Evolutionary conservation across 1,140 invertebrate genomes (phyloP), one percentile per base, ranked within the genome.

Genomic region (Philotrypesis tridentata): DNA sequence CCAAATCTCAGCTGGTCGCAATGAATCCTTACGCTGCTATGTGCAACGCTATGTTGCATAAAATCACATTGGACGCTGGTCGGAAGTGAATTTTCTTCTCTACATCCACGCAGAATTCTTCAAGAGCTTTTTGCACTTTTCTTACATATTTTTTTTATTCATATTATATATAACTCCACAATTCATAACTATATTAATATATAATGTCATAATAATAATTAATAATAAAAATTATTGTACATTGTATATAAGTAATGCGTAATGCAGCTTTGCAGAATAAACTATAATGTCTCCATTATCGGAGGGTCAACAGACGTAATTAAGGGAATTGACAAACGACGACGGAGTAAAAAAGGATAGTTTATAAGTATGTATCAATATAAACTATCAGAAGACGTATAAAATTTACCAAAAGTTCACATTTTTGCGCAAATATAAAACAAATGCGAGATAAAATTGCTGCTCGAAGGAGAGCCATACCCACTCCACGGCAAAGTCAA

Each of bases 1-100:
- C 96, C 29, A 97, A 96, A 88, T 93, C 94, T 83, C 95, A 96
- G 93, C 89, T 97, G 21, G 94, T 96, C 2, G 93, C 96, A 86
- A 87, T 97, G 84, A 97, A 97, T 92, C 96, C 96, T 0, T 97
- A 97, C 91, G 95, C 96, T 77, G 96, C 96, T 0, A 93, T 98
- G 23, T 99, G 97, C 89, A 99, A 99, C 90, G 95, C 97, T 90
- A 98, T 99, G 97, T 92, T 99, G 29, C 88, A 92, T 25, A 93
- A 97, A 87, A 94, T 96, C 8, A 70, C 25, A 9, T 6, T 48
- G 31, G n/a, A 79, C 21, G 48, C 48, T 55, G 7, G 48, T 55
- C 21, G n/a, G 21, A 55, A 55, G 48, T 55, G 48, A 55, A 55
- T 55, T 1, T 14, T 43, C 1, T 9, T 43, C 12, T 43, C 4